Base-by-base conservation (phyloP, 2,797 vertebrate genomes). In the Gymnoscopelus braueri region DNA sequence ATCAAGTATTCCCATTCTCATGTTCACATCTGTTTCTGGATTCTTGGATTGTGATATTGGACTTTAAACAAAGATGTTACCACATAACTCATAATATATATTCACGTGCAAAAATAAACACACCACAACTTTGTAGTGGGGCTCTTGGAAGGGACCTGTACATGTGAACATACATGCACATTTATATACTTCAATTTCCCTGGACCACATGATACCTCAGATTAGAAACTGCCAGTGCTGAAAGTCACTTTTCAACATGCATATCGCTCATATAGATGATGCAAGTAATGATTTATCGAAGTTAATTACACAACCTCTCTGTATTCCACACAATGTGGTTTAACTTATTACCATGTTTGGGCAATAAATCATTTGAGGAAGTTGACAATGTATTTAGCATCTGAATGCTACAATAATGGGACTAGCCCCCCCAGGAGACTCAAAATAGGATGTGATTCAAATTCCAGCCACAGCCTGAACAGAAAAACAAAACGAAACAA, bases 291-390 rank as follows among this genome's bases (percentile, higher is more conserved):
- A 83, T 77, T 77, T 24, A 35, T 72, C 11, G 65, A 76, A 71
- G 52, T 64, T 64, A 70, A 72, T 64, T 9, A 59, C 51, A 60
- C 54, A 78, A 23, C 53, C 48, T 60, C 39, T 47, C 19, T 70
- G 35, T 68, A 13, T 58, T 65, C n/a, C 51, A 54, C 35, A 11
- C 29, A 44, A 44, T 53, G 47, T 79, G 73, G 66, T 71, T 67
- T 19, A 73, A 65, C 65, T 71, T 60, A 6, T 77, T 61, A 53
- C 84, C 83, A 78, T 88, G 82, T 92, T 90, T 88, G 84, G 79
- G 78, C 77, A 75, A 69, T 80, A 86, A 81, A 79, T 77, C 63
- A 60, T 63, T 1, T 60, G 71, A 69, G 63, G 79, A 90, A 80
- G 80, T 77, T 57, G 67, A 83, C 81, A 88, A 87, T 82, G 71